Base-by-base conservation (phyloP, 2,113 vertebrate genomes). In the Labeo catla region DNA sequence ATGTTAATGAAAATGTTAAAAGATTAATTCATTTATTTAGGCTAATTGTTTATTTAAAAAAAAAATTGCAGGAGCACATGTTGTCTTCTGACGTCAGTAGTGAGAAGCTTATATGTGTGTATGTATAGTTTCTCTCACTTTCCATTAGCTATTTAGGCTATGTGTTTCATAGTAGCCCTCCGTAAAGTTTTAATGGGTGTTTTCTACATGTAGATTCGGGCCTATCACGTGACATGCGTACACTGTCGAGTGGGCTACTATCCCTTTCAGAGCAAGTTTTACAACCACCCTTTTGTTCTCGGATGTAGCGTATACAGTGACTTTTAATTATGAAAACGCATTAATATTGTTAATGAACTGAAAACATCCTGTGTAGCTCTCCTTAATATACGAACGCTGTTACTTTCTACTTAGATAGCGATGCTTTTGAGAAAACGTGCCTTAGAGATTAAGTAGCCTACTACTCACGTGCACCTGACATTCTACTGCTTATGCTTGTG, bases 221-320 rank as follows among this genome's bases (percentile, higher is more conserved):
- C n/a, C 73, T 13, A 50, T 49, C 73, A 49, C 73, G 73, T 76
- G 73, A 76, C 45, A 49, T 74, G 45, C 72, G 72, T 21, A 23
- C 19, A 13, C 21, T 2, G 10, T 74, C 47, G 45, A n/a, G 21
- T 2, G 70, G 57, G 21, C 21, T 61, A 21, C 7, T 8, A 21
- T 21, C 21, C 5, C n/a, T 76, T 76, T 76, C n/a, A 4, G n/a
- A 49, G 45, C 6, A 11, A 50, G 43, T 73, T 73, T 45, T 61
- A n/a, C 21, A n/a, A n/a, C 19, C 39, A 50, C 45, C 3, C 11
- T 76, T 76, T 76, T 76, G n/a, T 28, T 12, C 72, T 49, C n/a
- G 45, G 21, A 19, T 39, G 36, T 19, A 34, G 16, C 12, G 21
- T 13, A 3, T 47, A 45, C 16, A 47, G n/a, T 73, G 16, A 47